A percentile compares a stretch with the other conserved stretches of the same genome.
phyloP scores from a whole-genome alignment of 2,888 invertebrate species.

The Pollenia griseotomentosa region DNA sequence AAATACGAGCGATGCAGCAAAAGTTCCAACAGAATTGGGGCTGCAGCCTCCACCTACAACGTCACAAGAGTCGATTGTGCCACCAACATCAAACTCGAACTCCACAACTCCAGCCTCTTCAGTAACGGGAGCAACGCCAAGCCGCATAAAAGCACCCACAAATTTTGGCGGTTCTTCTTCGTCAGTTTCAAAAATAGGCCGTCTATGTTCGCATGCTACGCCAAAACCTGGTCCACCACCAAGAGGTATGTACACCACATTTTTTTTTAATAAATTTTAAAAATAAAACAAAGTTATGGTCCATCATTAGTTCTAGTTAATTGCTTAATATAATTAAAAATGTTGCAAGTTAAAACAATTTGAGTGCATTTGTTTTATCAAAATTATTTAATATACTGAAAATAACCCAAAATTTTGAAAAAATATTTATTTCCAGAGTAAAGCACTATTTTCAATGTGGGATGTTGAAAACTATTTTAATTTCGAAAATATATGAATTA shows the following conservation, averaged over 20 bases:
- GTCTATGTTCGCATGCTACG: slow-evolving; percentile 79
- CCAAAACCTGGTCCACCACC: slow-evolving; percentile 82
- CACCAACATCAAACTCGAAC: slow-evolving; percentile 72
- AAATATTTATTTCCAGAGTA: no score
- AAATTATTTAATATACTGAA: no score
- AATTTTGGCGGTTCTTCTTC: slow-evolving; percentile 78
- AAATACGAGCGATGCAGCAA: slow-evolving; percentile 52
- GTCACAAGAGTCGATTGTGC: slow-evolving; percentile 28
- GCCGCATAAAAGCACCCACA: slow-evolving; percentile 78
- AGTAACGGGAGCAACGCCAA: slow-evolving; percentile 77
- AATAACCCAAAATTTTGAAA: no score
- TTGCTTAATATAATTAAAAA: no score
- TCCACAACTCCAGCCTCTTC: slow-evolving; percentile 79
- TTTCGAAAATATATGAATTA: no score
- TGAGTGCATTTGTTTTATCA: no score
- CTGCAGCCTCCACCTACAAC: slow-evolving; percentile 19
- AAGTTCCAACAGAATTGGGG: neutral
- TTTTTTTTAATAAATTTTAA: no score
- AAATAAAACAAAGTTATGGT: no score
- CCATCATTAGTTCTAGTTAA: no score
- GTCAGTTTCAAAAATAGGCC: slow-evolving; percentile 81
- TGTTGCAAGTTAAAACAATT: no score
- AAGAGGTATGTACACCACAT: slow-evolving; percentile 77
- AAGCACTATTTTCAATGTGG: no score
- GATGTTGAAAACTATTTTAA: no score